Base-by-base conservation (phyloP, 1,140 invertebrate species). In the Drosophila ficusphila region DNA sequence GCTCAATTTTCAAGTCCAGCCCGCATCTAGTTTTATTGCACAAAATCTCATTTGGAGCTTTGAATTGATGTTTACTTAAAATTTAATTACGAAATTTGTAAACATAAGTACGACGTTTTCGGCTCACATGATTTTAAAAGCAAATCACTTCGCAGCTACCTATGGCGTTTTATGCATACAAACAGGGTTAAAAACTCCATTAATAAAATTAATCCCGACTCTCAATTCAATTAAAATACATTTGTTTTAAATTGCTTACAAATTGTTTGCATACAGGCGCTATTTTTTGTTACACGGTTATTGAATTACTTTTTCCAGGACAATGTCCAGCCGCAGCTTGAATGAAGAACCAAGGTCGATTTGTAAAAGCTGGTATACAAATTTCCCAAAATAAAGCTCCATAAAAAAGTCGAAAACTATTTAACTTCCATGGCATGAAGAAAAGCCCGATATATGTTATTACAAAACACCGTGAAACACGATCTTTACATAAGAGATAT, bases 1-100 rank as follows among this genome's bases (percentile, higher is more conserved):
- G 61, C 47, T 69, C 68, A 70, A 73, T 81, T 86, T 76, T 65
- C 52, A 27, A 14, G 31, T 12, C 36, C 27, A 25, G 27, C 60
- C 49, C 71, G 70, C 77, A 76, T 67, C 16, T 33, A 48, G 27
- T 61, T 21, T 49, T 75, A 19, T 16, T 19, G 39, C 33, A 44
- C 25, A 56, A 53, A 69, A 62, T 77, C 36, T 62, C 54, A 76
- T 81, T 81, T 86, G 53, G 48, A 29, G 16, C 67, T 76, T 47
- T 61, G 62, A 76, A 76, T 76, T 75, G 72, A 67, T 82, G 74
- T 78, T 75, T 82, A 56, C 60, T 62, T 70, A 69, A 82, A 88
- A 88, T 88, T 82, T 82, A 88, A 88, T 88, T 88, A 88, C 71
- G 36, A 71, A 88, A 88, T 74, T 88, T 62, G 68, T 77, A 67